These are phyloP conservation scores for Ectropis grisescens DNA, from an alignment of 1,140 invertebrate species.

Conservation along the genomic window DNA sequence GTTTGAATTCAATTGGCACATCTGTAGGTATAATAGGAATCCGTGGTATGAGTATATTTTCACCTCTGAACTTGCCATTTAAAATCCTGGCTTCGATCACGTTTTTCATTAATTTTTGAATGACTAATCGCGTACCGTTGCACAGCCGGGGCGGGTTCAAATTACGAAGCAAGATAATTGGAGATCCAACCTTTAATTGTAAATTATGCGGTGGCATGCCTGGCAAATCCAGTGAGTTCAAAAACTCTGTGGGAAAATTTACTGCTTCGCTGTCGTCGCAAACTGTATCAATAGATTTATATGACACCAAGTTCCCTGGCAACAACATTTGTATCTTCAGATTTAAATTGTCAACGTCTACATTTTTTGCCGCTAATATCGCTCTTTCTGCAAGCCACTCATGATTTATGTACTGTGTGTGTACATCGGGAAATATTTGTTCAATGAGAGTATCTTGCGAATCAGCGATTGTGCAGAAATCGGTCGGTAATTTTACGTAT, in stretches of 20 bases:
- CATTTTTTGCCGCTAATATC: slow-evolving; percentile 18
- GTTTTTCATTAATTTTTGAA: slow-evolving; percentile 12
- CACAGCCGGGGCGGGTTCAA: too few relatives aligned
- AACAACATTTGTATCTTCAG: slow-evolving; percentile 16
- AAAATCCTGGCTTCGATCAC: slow-evolving; percentile 12
- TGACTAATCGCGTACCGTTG: slow-evolving; percentile 12
- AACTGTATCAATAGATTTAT: slow-evolving; percentile 15
- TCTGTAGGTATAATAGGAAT: slow-evolving; percentile 11
- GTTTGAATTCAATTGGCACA: slow-evolving; percentile 11
- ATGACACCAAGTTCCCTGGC: slow-evolving; percentile 11
- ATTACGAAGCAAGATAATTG: slow-evolving; percentile 6
- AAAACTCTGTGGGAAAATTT: slow-evolving; percentile 12
- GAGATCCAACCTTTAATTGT: slow-evolving; percentile 8
- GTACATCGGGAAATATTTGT: slow-evolving; percentile 15
- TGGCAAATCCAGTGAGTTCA: too few relatives aligned
- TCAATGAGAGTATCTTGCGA: slow-evolving; percentile 12
- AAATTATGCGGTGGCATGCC: slow-evolving; percentile 9
- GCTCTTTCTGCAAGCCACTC: slow-evolving; percentile 16
- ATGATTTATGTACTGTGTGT: slow-evolving; percentile 14
- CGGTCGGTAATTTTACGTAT: slow-evolving; percentile 12
- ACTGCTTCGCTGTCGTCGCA: slow-evolving; percentile 4
- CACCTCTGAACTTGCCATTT: slow-evolving; percentile 30
- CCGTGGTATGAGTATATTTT: slow-evolving; percentile 22
- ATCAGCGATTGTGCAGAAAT: slow-evolving; percentile 17
- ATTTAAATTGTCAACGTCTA: slow-evolving; percentile 16